Evolutionary conservation across 2,113 vertebrate genomes (phyloP), one percentile per base, ranked within the genome.

Genomic region (Sturnus vulgaris): DNA sequence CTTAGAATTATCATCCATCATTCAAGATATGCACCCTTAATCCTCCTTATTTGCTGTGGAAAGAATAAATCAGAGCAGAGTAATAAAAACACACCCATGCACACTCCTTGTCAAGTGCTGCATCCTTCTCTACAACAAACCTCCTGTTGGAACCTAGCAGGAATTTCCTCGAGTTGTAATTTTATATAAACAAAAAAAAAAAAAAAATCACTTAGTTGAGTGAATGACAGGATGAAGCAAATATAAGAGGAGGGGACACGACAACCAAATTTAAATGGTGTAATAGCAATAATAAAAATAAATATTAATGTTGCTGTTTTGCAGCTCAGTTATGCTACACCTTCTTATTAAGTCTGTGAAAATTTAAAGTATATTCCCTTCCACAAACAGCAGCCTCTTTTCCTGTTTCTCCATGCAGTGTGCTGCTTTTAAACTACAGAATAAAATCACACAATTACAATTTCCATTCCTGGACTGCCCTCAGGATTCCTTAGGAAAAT

Each of bases 1-100:
- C 17, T 95, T 55, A 68, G 68, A 94, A 94, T 94, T 70, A 86
- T 90, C 39, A 4, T 94, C 84, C 80, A n/a, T 93, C 90, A 93
- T 63, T 81, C 59, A n/a, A 76, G 82, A 91, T 91, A 37, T 50
- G 31, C 52, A 78, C 47, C 35, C 55, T 88, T 96, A 93, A 96
- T 94, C 75, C 88, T 80, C 13, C 56, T 94, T 86, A 86, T 55
- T 94, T 90, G 27, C 64, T 83, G 35, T 77, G 56, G 63, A 71
- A 90, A 80, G 75, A 97, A 88, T 66, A 95, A 90, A 84, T 42
- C 50, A 91, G 73, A 80, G 40, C 24, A 80, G 42, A 87, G 18
- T 15, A 71, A 77, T 65, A 59, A 75, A 91, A 89, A 81, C 52
- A 49, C 25, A 31, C 55, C 82, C 25, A 22, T 53, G 57, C 59